These are phyloP conservation scores for roundworm (Caenorhabditis elegans) DNA, from an alignment of 1,140 invertebrate species.

Conservation along the genomic window DNA sequence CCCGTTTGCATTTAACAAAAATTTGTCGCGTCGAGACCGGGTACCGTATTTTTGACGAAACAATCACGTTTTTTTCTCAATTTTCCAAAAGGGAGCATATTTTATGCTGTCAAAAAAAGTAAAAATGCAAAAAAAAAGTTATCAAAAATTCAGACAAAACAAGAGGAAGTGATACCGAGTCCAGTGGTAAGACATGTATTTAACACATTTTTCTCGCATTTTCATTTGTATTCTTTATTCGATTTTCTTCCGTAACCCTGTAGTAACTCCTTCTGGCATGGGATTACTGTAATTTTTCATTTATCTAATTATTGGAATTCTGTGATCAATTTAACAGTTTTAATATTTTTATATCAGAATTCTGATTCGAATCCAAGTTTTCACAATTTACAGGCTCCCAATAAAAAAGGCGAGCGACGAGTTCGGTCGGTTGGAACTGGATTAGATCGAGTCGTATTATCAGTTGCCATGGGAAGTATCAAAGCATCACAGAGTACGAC, in stretches of 20 bases:
- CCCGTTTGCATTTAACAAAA: too few relatives aligned
- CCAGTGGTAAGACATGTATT: neutral
- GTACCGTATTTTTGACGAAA: too few relatives aligned
- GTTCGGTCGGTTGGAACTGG: slow-evolving; percentile 53
- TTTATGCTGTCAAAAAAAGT: too few relatives aligned
- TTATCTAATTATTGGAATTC: slow-evolving; percentile 48
- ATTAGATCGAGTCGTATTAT: slow-evolving; percentile 53
- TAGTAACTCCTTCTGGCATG: neutral
- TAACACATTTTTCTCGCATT: neutral
- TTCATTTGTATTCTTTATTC: neutral
- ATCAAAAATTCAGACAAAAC: slow-evolving; percentile 24
- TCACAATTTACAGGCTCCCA: neutral
- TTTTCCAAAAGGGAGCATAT: too few relatives aligned
- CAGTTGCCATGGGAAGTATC: slow-evolving; percentile 45
- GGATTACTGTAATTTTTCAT: slow-evolving; percentile 8
- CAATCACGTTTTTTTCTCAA: too few relatives aligned
- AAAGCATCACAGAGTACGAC: neutral
- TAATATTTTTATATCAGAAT: slow-evolving; percentile 39
- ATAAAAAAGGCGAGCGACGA: slow-evolving; percentile 27
- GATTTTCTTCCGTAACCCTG: neutral
- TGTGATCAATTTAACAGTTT: slow-evolving; percentile 42
- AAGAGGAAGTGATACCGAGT: slow-evolving; percentile 19
- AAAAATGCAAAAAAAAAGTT: neutral
- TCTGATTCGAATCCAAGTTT: too few relatives aligned
- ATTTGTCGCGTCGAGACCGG: too few relatives aligned